Evolutionary conservation across 2,888 invertebrate species (phyloP).

Genomic region (Luffia ferchaultella): DNA sequence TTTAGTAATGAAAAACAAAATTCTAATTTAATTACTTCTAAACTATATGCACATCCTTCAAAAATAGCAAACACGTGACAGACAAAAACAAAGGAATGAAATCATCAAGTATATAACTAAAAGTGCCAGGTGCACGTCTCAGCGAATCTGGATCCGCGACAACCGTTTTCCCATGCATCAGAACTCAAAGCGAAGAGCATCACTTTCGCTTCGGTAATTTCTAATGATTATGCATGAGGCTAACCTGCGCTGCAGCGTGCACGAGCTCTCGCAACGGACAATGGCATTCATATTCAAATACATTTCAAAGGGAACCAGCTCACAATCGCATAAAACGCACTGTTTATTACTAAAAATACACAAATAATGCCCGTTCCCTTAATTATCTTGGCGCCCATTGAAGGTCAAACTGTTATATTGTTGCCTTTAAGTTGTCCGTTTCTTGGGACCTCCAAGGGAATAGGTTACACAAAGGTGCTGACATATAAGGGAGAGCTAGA

Average conservation of each 20-base stretch:
- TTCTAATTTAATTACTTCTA: no score
- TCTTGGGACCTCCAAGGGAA: conserved; percentile 38
- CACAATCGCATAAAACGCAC: conserved; percentile 62
- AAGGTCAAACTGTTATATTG: conserved; percentile 59
- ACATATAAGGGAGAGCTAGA: no score
- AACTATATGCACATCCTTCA: no score
- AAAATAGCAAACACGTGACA: no score
- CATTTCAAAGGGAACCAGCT: conserved; percentile 38
- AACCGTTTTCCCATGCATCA: conserved; percentile 42
- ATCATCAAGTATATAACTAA: no score
- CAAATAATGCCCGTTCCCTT: conserved; percentile 54
- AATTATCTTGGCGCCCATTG: conserved; percentile 26
- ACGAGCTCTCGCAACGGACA: conserved; percentile 63
- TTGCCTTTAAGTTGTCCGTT: conserved; percentile 51
- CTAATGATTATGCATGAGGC: conserved; percentile 58
- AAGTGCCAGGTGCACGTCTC: no score
- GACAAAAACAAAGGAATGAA: no score
- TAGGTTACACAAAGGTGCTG: conserved; percentile 64
- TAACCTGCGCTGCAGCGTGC: conserved; percentile 53
- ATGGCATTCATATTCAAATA: conserved; percentile 59
- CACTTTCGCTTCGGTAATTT: conserved; percentile 40
- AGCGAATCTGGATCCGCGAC: conserved; percentile 31
- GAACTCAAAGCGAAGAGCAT: conserved; percentile 16
- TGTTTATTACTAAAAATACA: conserved; percentile 66
- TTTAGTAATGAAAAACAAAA: no score